Conservation (phyloP, 2,888 invertebrate genomes). For the Girardia tigrina region DNA sequence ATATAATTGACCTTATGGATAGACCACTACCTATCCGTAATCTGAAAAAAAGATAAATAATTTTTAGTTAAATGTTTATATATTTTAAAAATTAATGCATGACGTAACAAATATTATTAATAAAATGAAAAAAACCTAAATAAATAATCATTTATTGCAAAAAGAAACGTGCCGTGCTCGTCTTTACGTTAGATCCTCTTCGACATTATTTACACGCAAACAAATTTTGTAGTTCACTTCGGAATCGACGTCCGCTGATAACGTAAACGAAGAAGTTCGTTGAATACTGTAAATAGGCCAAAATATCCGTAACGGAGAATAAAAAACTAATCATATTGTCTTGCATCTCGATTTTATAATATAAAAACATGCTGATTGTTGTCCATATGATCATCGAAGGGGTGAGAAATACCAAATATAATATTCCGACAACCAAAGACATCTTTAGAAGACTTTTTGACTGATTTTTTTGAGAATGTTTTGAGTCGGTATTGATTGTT, state of each 20-base stretch:
- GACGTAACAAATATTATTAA: no score
- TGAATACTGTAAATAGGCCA: slow-evolving; percentile 6
- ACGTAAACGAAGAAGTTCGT: slow-evolving; percentile 14
- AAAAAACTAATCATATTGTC: neutral
- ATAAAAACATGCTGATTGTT: neutral
- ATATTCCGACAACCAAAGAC: neutral
- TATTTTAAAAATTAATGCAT: no score
- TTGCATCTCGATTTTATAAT: neutral
- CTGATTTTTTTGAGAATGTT: neutral
- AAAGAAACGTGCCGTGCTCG: no score
- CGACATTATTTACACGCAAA: no score
- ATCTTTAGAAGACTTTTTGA: neutral
- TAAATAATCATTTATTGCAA: no score
- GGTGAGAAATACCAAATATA: neutral
- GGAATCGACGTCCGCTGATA: slow-evolving; percentile 10
- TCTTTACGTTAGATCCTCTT: no score
- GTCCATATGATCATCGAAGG: slow-evolving; percentile 26
- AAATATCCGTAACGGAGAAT: neutral
- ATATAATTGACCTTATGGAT: no score
- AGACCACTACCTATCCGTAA: no score
- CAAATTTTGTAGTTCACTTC: neutral
- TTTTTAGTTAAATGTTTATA: no score
- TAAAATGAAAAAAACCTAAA: no score
- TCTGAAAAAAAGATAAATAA: no score
- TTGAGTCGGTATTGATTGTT: neutral